Evolutionary conservation across 2,113 vertebrate genomes (phyloP).

Genomic region (Petromus typicus): DNA sequence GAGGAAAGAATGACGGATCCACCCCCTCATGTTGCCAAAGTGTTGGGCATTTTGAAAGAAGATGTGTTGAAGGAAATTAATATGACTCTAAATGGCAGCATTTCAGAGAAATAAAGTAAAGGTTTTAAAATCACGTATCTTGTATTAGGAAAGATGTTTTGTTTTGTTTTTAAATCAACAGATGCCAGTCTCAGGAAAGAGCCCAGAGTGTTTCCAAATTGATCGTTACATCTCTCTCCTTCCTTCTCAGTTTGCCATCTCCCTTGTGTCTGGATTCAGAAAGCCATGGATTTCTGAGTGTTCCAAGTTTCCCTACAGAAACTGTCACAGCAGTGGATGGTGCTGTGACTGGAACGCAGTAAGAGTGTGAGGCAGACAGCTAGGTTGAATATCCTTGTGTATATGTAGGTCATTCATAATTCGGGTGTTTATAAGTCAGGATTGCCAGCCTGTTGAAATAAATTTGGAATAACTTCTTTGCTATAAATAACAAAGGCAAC

Average conservation of each 20-base stretch:
- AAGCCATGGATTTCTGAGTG: conserved; percentile 11
- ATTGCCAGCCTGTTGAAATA: conserved; percentile 63
- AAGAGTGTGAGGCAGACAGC: conserved; percentile 19
- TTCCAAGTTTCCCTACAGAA: not conserved
- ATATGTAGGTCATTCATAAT: conserved; percentile 47
- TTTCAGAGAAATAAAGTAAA: conserved; percentile 22
- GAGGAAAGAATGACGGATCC: not conserved
- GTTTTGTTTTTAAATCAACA: not conserved
- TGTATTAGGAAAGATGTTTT: not conserved
- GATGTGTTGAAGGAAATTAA: not conserved
- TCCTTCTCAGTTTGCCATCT: not conserved
- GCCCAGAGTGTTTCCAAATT: not conserved
- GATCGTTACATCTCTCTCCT: not conserved
- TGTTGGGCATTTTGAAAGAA: not conserved
- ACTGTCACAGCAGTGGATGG: not conserved
- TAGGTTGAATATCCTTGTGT: not conserved
- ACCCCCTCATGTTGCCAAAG: not conserved
- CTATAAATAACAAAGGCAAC: conserved; percentile 59
- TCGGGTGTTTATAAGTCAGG: conserved; percentile 50
- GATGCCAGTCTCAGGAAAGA: not conserved
- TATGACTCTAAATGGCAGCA: conserved; percentile 30
- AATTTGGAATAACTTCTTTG: conserved; percentile 65
- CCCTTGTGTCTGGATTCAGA: not conserved
- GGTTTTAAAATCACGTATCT: conserved; percentile 4
- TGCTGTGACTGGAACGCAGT: not conserved